Percentiles rank a stretch among this genome's conserved stretches.
Conservation (phyloP, 2,113 vertebrate species). For the Oreamnos americanus region DNA sequence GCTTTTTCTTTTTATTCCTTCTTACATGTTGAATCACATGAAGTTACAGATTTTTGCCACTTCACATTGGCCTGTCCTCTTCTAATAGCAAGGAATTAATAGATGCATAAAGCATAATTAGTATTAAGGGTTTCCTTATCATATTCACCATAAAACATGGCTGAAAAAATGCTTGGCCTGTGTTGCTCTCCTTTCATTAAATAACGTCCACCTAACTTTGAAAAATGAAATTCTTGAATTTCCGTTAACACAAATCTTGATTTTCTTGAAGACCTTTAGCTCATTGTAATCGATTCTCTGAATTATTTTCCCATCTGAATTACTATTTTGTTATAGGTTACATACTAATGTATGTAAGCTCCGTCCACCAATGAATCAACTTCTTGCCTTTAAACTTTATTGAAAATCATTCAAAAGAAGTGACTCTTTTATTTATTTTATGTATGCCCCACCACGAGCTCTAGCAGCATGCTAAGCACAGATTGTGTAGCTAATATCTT, state of each 20-base stretch:
- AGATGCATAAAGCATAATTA: neutral
- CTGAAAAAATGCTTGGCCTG: neutral
- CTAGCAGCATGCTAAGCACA: neutral
- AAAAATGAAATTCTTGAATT: neutral
- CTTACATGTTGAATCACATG: neutral
- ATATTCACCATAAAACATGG: neutral
- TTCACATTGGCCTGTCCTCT: neutral
- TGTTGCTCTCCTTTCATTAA: neutral
- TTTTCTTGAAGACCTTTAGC: neutral
- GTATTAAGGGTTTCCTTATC: neutral
- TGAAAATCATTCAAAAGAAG: neutral
- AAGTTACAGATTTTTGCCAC: neutral
- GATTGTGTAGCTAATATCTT: neutral
- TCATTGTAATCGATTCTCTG: neutral
- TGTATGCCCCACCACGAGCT: neutral
- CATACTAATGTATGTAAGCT: neutral
- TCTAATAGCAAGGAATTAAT: neutral
- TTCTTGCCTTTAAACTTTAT: neutral
- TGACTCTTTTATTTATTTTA: neutral
- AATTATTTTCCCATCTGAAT: conserved; percentile 13
- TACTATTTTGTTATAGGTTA: neutral
- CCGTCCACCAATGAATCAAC: neutral
- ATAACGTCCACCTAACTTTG: neutral
- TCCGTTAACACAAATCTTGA: neutral
- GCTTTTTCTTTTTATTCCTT: neutral